Evolutionary conservation across 2,888 invertebrate species (phyloP), one percentile per base, ranked within the genome.

Genomic region (Drosophila algonquin): DNA sequence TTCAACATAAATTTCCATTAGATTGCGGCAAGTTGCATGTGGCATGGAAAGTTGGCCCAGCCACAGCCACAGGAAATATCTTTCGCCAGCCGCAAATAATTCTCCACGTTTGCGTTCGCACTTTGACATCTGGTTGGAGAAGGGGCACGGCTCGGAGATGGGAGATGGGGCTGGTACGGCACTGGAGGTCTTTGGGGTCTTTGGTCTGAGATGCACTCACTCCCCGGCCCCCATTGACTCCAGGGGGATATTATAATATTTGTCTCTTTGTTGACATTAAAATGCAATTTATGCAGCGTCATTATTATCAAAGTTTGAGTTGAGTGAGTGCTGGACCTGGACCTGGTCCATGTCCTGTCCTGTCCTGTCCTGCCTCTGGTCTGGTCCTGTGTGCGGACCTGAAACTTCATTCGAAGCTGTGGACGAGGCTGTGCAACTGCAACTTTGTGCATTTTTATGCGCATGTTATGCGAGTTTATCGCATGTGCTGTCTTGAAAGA

Each of bases 1-100:
- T 87, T 79, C 88, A 87, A 87, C 88, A 85, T 85, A 85, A 85
- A 85, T 85, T 85, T 85, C 86, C 86, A 85, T 85, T 86, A 87
- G 81, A 81, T 82, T 81, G 88, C 72, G 67, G 70, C 64, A 80
- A 86, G 85, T 82, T 86, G 88, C 80, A 86, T 86, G 84, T 81
- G 80, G 87, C 88, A 83, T 80, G 84, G 63, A 82, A 78, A 78
- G 86, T 72, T 74, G 65, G 50, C 65, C 44, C 65, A 67, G 88
- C 83, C 21, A 21, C 21, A 21, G 21, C 21, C 75, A 65, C 80
- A 86, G 85, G 85, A 86, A 86, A 86, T 83, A 86, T 86, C 85
- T 86, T 86, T 86, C 85, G 86, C 83, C 83, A 81, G 78, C 81
- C 84, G 77, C 88, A 86, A 86, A 86, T 86, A 87, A 83, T 83